Base-by-base conservation (phyloP, 35 echinoderm and acorn worm species). In the Ophioderma brevispina region DNA sequence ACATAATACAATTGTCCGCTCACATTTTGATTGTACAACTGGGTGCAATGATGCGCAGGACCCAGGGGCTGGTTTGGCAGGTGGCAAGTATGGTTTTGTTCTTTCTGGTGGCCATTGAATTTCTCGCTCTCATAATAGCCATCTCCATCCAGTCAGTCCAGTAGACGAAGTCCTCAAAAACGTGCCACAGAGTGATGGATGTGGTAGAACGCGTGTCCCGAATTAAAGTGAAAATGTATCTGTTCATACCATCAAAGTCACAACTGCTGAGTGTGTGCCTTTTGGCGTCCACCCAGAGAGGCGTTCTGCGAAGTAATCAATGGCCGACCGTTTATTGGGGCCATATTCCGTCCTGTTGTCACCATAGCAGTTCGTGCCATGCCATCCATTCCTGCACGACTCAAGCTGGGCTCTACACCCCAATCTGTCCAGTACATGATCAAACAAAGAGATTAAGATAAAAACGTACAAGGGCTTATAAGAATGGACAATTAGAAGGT, bases 351-450 rank as follows among this genome's bases (percentile, higher is more conserved):
- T 8, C 86, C 87, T 0, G 56, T 52, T 0, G 56, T 78, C 18
- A 98, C 77, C 35, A 98, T 85, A 1, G 52, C 42, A 17, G 23
- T 18, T 33, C 96, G 86, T 17, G 37, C 81, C 2, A 33, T 31
- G 28, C 96, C 96, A 77, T 98, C 90, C 96, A 98, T 98, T 36
- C 90, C 90, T 21, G 96, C 96, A 42, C 87, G 64, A 55, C 95
- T 90, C 31, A 98, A 95, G 23, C 82, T 94, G 23, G 93, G 36
- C 8, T 21, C 5, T 14, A 36, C 23, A 39, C 93, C 41, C 96
- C 96, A 98, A 79, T 98, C 96, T 41, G 86, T 90, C 96, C 96
- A 98, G 75, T 86, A 98, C 92, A 98, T 94, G 25, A 81, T n/a
- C n/a, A 75, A 4, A 46, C 41, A 46, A 46, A 17, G 5, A 46